Evolutionary conservation across 2,888 invertebrate genomes (phyloP).

Genomic region (Meganola albula): DNA sequence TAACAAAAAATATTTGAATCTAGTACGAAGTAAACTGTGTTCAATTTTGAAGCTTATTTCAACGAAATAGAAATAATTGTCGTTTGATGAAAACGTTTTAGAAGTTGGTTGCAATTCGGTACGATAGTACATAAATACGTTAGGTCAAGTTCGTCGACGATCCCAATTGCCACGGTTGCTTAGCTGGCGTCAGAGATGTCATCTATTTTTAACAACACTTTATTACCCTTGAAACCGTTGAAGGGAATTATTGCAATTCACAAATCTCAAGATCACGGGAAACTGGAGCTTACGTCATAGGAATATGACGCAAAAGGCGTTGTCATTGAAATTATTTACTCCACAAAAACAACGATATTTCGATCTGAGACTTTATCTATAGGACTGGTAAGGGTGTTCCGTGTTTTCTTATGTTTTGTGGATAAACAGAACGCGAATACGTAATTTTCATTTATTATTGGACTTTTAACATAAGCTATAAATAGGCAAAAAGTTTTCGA

Average conservation of each 20-base stretch:
- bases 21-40: constrained; percentile 10
- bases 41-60: constrained; percentile 14
- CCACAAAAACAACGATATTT: too few species aligned
- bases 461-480: too few species aligned
- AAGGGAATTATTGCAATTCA: not conserved
- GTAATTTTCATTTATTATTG: too few species aligned
- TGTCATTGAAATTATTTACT: constrained; percentile 14
- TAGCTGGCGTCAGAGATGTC: constrained; percentile 31
- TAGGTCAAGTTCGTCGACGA: constrained; percentile 57
- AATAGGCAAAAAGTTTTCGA: too few species aligned
- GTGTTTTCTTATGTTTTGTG: too few species aligned
- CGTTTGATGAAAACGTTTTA: constrained; percentile 15
- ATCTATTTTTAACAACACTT: constrained; percentile 30
- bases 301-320: constrained; percentile 16
- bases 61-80: constrained; percentile 30
- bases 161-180: constrained; percentile 51
- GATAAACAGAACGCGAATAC: too few species aligned
- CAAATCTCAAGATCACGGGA: constrained; percentile 2
- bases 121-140: constrained; percentile 44
- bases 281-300: constrained; percentile 9
- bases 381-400: too few species aligned
- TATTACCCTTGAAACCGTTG: constrained; percentile 5
- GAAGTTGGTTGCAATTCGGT: constrained; percentile 37
- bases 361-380: too few species aligned
- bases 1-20: constrained; percentile 4